Percentiles rank a stretch among this genome's conserved stretches.
phyloP scores from a whole-genome alignment of 2,797 vertebrate genomes.

The Phrynocephalus vlangalii region DNA sequence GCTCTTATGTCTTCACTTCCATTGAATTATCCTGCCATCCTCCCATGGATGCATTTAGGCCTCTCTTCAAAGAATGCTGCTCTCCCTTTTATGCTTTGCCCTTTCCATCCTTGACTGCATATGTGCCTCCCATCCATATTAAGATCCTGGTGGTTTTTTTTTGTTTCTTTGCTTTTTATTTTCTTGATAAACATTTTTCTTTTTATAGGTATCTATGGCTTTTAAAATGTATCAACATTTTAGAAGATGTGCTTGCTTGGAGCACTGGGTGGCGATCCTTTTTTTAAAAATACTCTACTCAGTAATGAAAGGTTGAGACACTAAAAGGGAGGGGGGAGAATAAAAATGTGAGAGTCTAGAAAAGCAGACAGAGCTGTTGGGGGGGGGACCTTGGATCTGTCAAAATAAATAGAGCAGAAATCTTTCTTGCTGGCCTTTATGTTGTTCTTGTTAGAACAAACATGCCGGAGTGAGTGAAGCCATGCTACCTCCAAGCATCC shows the following conservation, averaged over 20 bases:
- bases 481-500: constrained; percentile 65
- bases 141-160: neutral
- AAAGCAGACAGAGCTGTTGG: constrained; percentile 58
- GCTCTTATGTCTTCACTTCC: too few relatives aligned
- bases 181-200: neutral
- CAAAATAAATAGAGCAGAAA: constrained; percentile 77
- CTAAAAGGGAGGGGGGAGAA: constrained; percentile 28
- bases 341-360: constrained; percentile 45
- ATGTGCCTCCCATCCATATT: too few relatives aligned
- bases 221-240: neutral
- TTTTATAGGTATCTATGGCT: neutral
- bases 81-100: neutral
- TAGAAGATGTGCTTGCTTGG: neutral
- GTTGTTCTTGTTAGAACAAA: constrained; percentile 76
- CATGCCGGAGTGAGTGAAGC: constrained; percentile 67
- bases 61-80: neutral
- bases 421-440: constrained; percentile 74
- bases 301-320: constrained; percentile 36
- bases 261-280: neutral
- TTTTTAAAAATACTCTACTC: neutral
- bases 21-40: too few relatives aligned
- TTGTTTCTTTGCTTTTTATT: too few relatives aligned
- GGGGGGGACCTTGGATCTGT: constrained; percentile 55
- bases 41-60: neutral
- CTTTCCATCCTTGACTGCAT: neutral